These are phyloP conservation scores for Morbakka virulenta DNA, from an alignment of 30 jellyfish, hydroid and myxozoan species.

Conservation along the genomic window DNA sequence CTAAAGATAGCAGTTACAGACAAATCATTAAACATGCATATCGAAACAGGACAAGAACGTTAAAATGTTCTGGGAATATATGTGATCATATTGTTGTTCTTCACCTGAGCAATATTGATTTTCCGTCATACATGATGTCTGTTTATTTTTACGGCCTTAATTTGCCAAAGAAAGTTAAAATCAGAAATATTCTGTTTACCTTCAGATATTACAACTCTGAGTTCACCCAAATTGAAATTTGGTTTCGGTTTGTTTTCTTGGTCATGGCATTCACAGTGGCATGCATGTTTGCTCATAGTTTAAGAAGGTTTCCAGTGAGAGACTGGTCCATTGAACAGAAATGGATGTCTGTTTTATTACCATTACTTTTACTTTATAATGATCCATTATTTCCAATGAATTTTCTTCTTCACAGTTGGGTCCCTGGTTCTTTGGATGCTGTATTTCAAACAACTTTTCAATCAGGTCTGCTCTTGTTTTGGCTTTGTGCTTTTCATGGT, in stretches of 20 bases:
- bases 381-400: slow-evolving; percentile 94
- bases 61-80: slow-evolving; percentile 69
- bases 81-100: slow-evolving; percentile 85
- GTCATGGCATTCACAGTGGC: slow-evolving; percentile 96
- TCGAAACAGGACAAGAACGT: slow-evolving; percentile 72
- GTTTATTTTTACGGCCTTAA: slow-evolving; percentile 64
- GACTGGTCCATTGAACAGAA: slow-evolving; percentile 99
- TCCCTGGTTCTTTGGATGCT: slow-evolving; percentile 86
- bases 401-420: slow-evolving; percentile 90
- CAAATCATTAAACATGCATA: slow-evolving; percentile 31
- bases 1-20: slow-evolving; percentile 89
- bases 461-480: slow-evolving; percentile 87
- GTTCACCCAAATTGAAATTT: slow-evolving; percentile 95
- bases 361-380: slow-evolving; percentile 79
- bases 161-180: slow-evolving; percentile 63
- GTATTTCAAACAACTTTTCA: slow-evolving; percentile 82
- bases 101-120: slow-evolving; percentile 75
- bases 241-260: slow-evolving; percentile 97
- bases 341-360: slow-evolving; percentile 95
- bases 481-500: slow-evolving; percentile 99
- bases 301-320: slow-evolving; percentile 81
- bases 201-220: slow-evolving; percentile 88
- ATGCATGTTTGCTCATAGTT: slow-evolving; percentile 93
- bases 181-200: slow-evolving; percentile 81
- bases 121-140: slow-evolving; percentile 81